Evolutionary conservation across 2,888 invertebrate genomes (phyloP), one percentile per base, ranked within the genome.

Genomic region (Ennomos quercinarius): DNA sequence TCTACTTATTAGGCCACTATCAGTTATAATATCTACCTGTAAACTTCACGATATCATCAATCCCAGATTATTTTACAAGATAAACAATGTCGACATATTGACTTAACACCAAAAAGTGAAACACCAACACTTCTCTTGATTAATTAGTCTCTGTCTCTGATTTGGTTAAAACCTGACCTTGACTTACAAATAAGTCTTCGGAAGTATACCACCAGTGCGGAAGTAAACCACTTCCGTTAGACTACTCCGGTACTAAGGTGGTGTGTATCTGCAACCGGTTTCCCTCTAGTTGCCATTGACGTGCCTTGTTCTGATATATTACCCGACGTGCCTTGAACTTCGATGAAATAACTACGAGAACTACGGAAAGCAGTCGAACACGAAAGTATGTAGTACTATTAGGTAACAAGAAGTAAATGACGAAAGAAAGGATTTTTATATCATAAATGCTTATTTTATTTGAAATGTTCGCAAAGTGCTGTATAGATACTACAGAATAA

Each of bases 111-210:
- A n/a, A 27, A 43, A n/a, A 10, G 27, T 27, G 13, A 43, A 17
- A 36, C 45, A 45, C 45, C 43, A 27, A 45, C 45, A 50, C 44
- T 37, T 38, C 48, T 42, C 49, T 46, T 13, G 12, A 43, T 61
- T 61, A 42, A 5, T 2, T 5, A 6, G 27, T 5, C 35, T 44
- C 13, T 51, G n/a, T n/a, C n/a, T n/a, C n/a, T 40, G 51, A 43
- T 65, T 62, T 55, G 58, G 61, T 57, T 66, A 70, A 57, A 63
- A 17, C 9, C 6, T 38, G 59, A 64, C 82, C 79, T 79, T 80
- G 80, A 76, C 74, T 71, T 78, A 73, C 76, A 72, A 71, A 55
- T 38, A 55, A 27, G 55, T 78, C 77, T 73, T 81, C 81, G 83
- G 85, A 86, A 84, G 75, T 77, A 64, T 56, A 27, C 27, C 27